Base-by-base conservation (phyloP, 2,888 invertebrate genomes). In the Trimorus sp. region DNA sequence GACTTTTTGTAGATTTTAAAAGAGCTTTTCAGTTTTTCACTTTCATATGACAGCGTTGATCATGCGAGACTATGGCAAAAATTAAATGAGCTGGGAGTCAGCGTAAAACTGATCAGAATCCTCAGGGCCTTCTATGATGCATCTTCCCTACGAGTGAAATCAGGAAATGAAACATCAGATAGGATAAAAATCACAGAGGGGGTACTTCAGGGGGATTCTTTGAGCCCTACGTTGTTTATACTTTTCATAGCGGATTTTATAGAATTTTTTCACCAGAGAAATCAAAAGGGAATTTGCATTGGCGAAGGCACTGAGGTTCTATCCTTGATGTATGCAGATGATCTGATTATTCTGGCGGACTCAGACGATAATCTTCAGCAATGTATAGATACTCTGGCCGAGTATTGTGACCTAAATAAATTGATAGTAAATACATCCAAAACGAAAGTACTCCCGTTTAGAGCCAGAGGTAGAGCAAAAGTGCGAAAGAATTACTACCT, bases 171-270 rank as follows among this genome's bases (percentile, higher is more conserved):
- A 9, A 49, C 68, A 0, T 77, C 77, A n/a, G 48, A 73, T 7
- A 11, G n/a, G 1, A 45, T 59, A 3, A 40, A 42, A 7, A 42
- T 74, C 7, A 74, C 65, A 9, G 45, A 56, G n/a, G 58, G 74
- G 11, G 74, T 74, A 0, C 65, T 74, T 9, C 65, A 74, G 42
- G 65, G 65, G 3, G 65, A 74, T n/a, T 42, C 62, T n/a, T 8
- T 74, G 56, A 74, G 65, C 15, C 65, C 65, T 4, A 16, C 54
- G 5, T 14, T 74, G 5, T 74, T 74, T 38, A 63, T 51, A 40
- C 26, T 26, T 16, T 74, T 56, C 16, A 62, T 26, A 26, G 15
- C 63, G 5, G 63, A 48, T 16, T 45, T 63, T 8, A 26, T 26
- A 26, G 26, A 26, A 26, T 26, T 26, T 26, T 26, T 26, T 26